Evolutionary conservation across 2,113 vertebrate genomes (phyloP).

Genomic region (Indri indri): DNA sequence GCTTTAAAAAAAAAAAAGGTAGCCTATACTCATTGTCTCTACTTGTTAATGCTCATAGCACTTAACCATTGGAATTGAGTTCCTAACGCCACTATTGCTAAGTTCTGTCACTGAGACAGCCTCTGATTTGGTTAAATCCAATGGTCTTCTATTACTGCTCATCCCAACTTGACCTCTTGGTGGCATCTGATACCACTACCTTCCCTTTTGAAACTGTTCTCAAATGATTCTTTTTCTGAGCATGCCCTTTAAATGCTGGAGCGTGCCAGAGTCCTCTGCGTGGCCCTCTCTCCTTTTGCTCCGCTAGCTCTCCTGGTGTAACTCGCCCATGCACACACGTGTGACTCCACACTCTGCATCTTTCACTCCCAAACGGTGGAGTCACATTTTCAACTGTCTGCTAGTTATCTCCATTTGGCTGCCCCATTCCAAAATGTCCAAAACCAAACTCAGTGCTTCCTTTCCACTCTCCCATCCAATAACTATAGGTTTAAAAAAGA

Average conservation of each 20-base stretch:
- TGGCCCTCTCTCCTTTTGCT: neutral
- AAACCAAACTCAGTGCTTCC: neutral
- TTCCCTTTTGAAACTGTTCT: neutral
- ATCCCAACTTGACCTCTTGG: neutral
- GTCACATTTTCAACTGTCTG: neutral
- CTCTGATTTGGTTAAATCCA: neutral
- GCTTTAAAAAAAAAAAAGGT: neutral
- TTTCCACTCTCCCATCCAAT: neutral
- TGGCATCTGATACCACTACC: neutral
- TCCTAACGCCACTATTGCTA: neutral
- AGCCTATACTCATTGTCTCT: neutral
- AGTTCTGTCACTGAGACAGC: neutral
- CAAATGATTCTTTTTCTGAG: neutral
- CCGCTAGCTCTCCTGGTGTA: neutral
- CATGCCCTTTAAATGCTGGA: neutral
- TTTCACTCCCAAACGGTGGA: neutral
- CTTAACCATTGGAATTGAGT: neutral
- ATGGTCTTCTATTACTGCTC: neutral
- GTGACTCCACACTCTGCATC: neutral
- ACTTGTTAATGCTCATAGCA: neutral
- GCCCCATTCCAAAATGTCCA: neutral
- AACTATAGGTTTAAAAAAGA: neutral
- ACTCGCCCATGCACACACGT: neutral
- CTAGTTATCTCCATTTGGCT: neutral
- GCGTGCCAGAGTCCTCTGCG: neutral